Conservation (phyloP, 2,113 vertebrate species). For the Aegotheles bennettii region DNA sequence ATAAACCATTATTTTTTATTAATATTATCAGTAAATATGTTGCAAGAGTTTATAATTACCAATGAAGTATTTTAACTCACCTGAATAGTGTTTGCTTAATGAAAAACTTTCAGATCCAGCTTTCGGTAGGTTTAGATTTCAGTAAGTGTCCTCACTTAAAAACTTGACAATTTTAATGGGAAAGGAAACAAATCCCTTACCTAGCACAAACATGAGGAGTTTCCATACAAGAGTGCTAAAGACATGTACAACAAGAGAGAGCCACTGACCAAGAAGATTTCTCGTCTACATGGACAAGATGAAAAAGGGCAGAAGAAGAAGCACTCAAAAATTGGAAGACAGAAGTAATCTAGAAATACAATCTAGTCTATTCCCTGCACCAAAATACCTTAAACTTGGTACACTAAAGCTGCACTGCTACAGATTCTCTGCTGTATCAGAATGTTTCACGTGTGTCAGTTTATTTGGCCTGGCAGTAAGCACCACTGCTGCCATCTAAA, state of each 20-base stretch:
- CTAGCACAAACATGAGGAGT: rapidly evolving
- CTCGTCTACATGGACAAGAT: neutral
- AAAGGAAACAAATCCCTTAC: neutral
- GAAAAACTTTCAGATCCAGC: neutral
- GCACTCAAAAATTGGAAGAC: neutral
- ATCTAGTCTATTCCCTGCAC: neutral
- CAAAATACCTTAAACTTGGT: neutral
- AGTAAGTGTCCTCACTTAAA: neutral
- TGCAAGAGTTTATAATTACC: neutral
- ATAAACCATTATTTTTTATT: neutral
- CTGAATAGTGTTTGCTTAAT: neutral
- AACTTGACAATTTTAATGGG: neutral
- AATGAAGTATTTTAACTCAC: neutral
- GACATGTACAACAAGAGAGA: neutral
- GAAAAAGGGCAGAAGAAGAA: neutral
- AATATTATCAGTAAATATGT: neutral
- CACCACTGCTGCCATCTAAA: neutral
- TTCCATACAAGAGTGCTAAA: neutral
- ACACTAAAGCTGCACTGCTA: neutral
- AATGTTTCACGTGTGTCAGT: neutral
- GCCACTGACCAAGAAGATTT: neutral
- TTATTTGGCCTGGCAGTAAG: neutral
- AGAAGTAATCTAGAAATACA: neutral
- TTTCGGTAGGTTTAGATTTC: neutral
- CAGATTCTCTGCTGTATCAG: neutral